Evolutionary conservation across 2,888 invertebrate genomes (phyloP).

Genomic region (Ophion slaviceki): DNA sequence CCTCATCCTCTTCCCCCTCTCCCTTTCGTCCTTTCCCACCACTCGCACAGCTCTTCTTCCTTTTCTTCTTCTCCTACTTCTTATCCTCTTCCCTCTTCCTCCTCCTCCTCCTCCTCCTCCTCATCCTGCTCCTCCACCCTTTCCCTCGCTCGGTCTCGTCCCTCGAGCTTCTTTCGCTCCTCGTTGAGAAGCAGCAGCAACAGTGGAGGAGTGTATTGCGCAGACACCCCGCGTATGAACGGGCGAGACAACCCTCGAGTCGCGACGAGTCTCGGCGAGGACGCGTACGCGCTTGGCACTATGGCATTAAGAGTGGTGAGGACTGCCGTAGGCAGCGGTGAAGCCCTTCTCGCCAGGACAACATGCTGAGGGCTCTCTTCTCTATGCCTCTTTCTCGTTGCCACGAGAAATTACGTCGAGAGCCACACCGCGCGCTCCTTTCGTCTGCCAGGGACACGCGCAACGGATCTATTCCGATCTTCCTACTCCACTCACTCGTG

Average conservation of each 20-base stretch:
- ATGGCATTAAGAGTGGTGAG: constrained; percentile 46
- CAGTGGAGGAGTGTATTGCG: constrained; percentile 33
- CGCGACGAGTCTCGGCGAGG: constrained; percentile 6
- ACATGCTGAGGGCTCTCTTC: constrained; percentile 46
- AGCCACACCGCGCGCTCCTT: constrained; percentile 51
- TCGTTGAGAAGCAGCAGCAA: constrained; percentile 29
- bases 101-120: constrained; percentile 27
- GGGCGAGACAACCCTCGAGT: constrained; percentile 52
- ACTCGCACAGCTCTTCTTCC: constrained; percentile 20
- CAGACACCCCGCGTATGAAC: constrained; percentile 46
- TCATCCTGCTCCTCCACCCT: constrained; percentile 37
- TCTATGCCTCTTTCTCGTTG: constrained; percentile 6
- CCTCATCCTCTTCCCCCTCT: constrained; percentile 55
- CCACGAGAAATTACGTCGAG: constrained; percentile 47
- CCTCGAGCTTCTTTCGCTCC: constrained; percentile 25
- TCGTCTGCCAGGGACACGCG: constrained; percentile 61
- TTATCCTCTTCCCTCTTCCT: constrained; percentile 11
- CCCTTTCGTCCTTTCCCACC: constrained; percentile 43
- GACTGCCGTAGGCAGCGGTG: constrained; percentile 54
- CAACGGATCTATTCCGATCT: constrained; percentile 33
- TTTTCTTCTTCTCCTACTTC: constrained; percentile 12
- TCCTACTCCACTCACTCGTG: constrained; percentile 20
- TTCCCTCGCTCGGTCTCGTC: neutral
- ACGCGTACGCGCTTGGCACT: constrained; percentile 24
- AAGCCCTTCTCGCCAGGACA: constrained; percentile 50